phyloP scores from a whole-genome alignment of 2,797 vertebrate species.

The Galaxias olidus region DNA sequence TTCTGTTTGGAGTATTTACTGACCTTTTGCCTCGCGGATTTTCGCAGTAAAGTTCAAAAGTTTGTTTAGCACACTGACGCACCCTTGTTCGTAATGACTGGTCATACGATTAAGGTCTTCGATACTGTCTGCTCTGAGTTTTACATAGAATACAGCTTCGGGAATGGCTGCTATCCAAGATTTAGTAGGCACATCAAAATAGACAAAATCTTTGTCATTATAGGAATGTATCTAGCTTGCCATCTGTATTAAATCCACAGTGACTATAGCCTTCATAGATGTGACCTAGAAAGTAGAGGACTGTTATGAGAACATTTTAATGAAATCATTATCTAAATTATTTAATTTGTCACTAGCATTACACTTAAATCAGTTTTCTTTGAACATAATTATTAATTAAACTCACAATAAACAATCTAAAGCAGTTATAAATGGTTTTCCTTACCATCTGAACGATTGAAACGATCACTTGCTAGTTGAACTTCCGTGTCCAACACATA shows the following conservation, averaged over 20 bases:
- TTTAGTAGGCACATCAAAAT: slow-evolving; percentile 20
- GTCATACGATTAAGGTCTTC: slow-evolving; percentile 8
- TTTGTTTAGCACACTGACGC: slow-evolving; percentile 14
- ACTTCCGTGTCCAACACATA: slow-evolving; percentile 17
- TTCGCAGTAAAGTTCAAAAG: slow-evolving; percentile 7
- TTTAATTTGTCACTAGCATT: too few species aligned
- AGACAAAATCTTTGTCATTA: slow-evolving; percentile 26
- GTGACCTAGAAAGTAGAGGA: slow-evolving; percentile 10
- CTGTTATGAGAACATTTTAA: too few species aligned
- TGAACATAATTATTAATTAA: background rate
- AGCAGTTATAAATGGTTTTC: background rate
- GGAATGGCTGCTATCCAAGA: slow-evolving; percentile 26
- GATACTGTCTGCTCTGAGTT: slow-evolving; percentile 3
- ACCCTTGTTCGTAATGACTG: slow-evolving; percentile 8
- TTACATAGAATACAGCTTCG: slow-evolving; percentile 24
- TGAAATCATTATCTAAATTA: too few species aligned
- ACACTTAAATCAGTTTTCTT: background rate
- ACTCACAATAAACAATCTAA: background rate
- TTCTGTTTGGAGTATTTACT: background rate
- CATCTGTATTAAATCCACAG: slow-evolving; percentile 24
- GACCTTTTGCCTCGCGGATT: slow-evolving; percentile 17
- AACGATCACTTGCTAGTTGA: slow-evolving; percentile 7
- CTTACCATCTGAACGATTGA: slow-evolving; percentile 20
- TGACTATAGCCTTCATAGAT: slow-evolving; percentile 20
- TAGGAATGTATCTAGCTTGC: slow-evolving; percentile 11